phyloP scores from a whole-genome alignment of 2,113 vertebrate species.

The Tinamus guttatus region DNA sequence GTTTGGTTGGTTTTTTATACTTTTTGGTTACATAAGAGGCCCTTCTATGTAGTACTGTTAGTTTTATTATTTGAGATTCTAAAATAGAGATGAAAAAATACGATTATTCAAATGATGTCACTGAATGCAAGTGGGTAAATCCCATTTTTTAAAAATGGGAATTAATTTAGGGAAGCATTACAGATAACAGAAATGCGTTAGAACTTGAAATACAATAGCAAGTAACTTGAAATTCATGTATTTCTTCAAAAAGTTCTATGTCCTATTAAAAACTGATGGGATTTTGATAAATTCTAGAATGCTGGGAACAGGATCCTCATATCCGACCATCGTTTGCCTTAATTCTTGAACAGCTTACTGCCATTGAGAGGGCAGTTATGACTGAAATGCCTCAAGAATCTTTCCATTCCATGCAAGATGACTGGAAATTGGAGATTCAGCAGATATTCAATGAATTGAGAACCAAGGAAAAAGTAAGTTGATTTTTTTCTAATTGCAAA shows the following conservation, averaged over 20 bases:
- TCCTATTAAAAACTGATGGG: constrained; percentile 1
- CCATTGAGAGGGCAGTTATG: constrained; percentile 91
- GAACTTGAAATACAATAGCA: neutral
- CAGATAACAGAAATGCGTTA: neutral
- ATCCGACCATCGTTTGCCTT: constrained; percentile 92
- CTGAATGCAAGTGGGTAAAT: neutral
- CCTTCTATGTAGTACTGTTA: neutral
- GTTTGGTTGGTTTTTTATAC: no score
- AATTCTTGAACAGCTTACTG: constrained; percentile 94
- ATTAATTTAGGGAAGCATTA: neutral
- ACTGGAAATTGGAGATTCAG: constrained; percentile 98
- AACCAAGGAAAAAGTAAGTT: constrained; percentile 93
- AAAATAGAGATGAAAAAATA: neutral
- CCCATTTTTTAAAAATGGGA: neutral
- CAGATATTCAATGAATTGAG: constrained; percentile 96
- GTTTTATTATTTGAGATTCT: neutral
- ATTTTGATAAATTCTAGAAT: constrained; percentile 83
- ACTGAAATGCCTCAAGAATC: constrained; percentile 96
- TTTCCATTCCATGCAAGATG: constrained; percentile 98
- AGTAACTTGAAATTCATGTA: neutral
- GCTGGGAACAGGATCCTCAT: constrained; percentile 97
- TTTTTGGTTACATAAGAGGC: neutral
- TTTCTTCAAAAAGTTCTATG: neutral
- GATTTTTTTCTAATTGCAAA: neutral
- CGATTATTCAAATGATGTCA: neutral